These are phyloP conservation scores for Pseudomugil gertrudae DNA, from an alignment of 2,797 vertebrate species.

Conservation along the genomic window DNA sequence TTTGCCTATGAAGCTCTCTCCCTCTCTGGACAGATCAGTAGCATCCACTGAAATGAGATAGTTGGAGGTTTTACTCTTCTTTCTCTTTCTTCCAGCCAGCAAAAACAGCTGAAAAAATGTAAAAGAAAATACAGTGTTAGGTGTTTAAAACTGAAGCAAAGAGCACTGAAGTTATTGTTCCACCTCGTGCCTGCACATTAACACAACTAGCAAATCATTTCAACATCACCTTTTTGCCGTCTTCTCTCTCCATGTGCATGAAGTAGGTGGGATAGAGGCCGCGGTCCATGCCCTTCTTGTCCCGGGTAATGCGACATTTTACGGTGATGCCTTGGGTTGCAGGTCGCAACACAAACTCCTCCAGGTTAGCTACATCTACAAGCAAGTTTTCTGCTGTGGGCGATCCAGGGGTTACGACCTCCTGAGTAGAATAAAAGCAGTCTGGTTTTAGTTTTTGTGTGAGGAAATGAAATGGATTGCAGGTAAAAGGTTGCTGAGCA, in stretches of 20 bases:
- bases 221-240: slow-evolving; percentile 87
- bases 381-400: slow-evolving; percentile 78
- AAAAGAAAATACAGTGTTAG: not conserved
- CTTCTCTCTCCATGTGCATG: slow-evolving; percentile 95
- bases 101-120: slow-evolving; percentile 86
- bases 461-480: too few relatives aligned
- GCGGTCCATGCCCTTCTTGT: slow-evolving; percentile 97
- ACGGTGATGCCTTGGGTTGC: slow-evolving; percentile 89
- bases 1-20: slow-evolving; percentile 95
- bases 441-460: too few relatives aligned
- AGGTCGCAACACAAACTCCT: slow-evolving; percentile 90
- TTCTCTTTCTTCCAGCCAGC: slow-evolving; percentile 94
- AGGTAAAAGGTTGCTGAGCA: not conserved
- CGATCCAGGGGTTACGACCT: slow-evolving; percentile 79
- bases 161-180: too few relatives aligned
- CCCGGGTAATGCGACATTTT: slow-evolving; percentile 92
- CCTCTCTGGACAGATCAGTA: slow-evolving; percentile 93
- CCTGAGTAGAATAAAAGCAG: slow-evolving; percentile 68
- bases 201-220: too few relatives aligned
- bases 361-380: slow-evolving; percentile 87
- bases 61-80: slow-evolving; percentile 98
- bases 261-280: slow-evolving; percentile 96
- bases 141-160: not conserved
- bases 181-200: not conserved
- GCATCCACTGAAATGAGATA: slow-evolving; percentile 96